Base-by-base conservation (phyloP, 2,113 vertebrate species). In the Myotis davidii region DNA sequence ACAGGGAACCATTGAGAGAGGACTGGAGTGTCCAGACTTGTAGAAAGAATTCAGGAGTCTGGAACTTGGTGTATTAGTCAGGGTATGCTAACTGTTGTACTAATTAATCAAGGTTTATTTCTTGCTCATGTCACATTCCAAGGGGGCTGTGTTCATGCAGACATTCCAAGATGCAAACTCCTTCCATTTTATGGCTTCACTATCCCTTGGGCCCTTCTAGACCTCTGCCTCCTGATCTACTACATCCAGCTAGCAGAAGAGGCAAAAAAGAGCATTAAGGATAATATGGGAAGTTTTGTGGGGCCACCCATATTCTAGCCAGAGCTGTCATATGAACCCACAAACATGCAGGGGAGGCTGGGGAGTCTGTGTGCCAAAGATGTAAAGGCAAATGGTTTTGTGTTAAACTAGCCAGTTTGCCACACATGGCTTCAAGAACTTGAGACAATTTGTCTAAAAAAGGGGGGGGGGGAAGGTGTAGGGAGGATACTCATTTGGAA, bases 91-190 rank as follows among this genome's bases (percentile, higher is more conserved):
- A 67, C 52, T 74, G 50, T 64, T 50, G 9, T 65, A 45, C 16
- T 34, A 39, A 27, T 39, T 45, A 34, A 85, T 91, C 34, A 93
- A 90, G 11, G 5, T 95, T 84, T 82, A 48, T 90, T 96, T 97
- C 59, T 90, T 74, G 25, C 52, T 89, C 32, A 3, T 54, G 54
- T 88, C 76, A 79, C 45, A 48, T 93, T 85, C 79, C 42, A 29
- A n/a, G n/a, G 9, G 64, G 8, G 54, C 18, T 25, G 3, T 45
- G 7, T 94, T 76, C 54, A 25, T 48, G n/a, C 25, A 61, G 76
- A 27, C 42, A 76, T 91, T 64, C 42, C 81, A 79, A 56, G 32
- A 64, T 20, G 32, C 42, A 67, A 37, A 84, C 29, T 83, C 52
- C 34, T 90, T 81, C 39, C 29, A n/a, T 56, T 96, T 81, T 86